phyloP scores from a whole-genome alignment of 2,113 vertebrate species.

The Uria aalge region DNA sequence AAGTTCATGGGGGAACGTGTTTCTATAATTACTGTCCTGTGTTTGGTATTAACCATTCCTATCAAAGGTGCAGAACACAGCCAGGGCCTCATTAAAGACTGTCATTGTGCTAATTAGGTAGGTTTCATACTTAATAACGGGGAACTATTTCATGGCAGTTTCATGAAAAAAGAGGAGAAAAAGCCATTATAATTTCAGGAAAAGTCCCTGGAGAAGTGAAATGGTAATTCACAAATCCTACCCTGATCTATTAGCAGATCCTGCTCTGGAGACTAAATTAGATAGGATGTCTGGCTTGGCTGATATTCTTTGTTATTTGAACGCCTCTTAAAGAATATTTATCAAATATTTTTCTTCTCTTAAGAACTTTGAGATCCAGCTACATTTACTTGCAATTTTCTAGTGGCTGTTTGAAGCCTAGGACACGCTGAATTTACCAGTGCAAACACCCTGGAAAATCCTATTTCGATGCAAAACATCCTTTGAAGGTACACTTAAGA shows the following conservation, averaged over 20 bases:
- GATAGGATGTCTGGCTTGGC: background rate
- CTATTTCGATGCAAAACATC: background rate
- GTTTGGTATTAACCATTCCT: background rate
- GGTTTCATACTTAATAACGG: background rate
- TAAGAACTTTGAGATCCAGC: background rate
- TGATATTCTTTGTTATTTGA: background rate
- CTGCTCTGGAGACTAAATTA: background rate
- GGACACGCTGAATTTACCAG: background rate
- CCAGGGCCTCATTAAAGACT: constrained; percentile 3
- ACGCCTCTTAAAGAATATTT: background rate
- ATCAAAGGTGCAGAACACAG: background rate
- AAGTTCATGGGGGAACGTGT: background rate
- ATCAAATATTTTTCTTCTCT: background rate
- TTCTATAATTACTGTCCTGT: background rate
- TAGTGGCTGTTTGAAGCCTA: background rate
- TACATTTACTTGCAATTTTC: background rate
- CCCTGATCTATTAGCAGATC: background rate
- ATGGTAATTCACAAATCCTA: constrained; percentile 23
- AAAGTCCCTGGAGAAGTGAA: constrained; percentile 11
- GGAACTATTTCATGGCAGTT: constrained; percentile 29
- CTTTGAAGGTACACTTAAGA: background rate
- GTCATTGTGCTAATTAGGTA: constrained; percentile 37
- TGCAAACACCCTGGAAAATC: background rate
- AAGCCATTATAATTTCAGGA: constrained; percentile 11
- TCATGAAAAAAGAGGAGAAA: background rate